These are phyloP conservation scores for Sinohyriopsis cumingii DNA, from an alignment of 2,888 invertebrate genomes.

Conservation along the genomic window DNA sequence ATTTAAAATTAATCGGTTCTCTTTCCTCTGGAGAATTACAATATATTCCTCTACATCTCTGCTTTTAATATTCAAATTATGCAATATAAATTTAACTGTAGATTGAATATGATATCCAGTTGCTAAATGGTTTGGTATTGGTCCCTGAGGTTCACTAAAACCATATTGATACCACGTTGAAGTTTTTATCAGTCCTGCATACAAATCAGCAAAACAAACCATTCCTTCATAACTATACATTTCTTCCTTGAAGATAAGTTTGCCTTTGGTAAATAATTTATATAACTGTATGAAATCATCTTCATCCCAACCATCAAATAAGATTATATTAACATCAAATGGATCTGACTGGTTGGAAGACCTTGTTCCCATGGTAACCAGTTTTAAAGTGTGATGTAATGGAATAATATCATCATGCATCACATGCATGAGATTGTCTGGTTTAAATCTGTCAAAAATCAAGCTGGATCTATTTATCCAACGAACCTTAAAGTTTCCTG, in stretches of 20 bases:
- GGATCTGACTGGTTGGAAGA: neutral
- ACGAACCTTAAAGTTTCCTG: slow-evolving; percentile 39
- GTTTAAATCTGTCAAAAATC: slow-evolving; percentile 72
- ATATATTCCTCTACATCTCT: slow-evolving; percentile 36
- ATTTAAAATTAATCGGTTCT: slow-evolving; percentile 73
- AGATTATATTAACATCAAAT: slow-evolving; percentile 57
- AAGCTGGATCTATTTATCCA: slow-evolving; percentile 54
- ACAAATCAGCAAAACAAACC: slow-evolving; percentile 70
- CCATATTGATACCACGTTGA: slow-evolving; percentile 75
- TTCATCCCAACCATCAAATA: slow-evolving; percentile 62
- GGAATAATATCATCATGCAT: slow-evolving; percentile 75
- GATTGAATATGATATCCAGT: slow-evolving; percentile 40
- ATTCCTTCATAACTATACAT: slow-evolving; percentile 36
- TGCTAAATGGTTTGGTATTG: slow-evolving; percentile 50
- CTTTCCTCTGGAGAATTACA: slow-evolving; percentile 67
- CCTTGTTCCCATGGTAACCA: slow-evolving; percentile 35
- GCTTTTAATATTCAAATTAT: slow-evolving; percentile 21
- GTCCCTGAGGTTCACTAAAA: slow-evolving; percentile 72
- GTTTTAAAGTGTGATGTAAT: slow-evolving; percentile 66
- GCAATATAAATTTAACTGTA: slow-evolving; percentile 32
- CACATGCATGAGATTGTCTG: slow-evolving; percentile 76
- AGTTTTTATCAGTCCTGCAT: slow-evolving; percentile 69
- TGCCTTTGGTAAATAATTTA: slow-evolving; percentile 58
- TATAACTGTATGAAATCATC: slow-evolving; percentile 67
- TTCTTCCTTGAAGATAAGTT: slow-evolving; percentile 47